phyloP scores from a whole-genome alignment of 35 echinoderm and acorn worm species.

The Apostichopus parvimensis region DNA sequence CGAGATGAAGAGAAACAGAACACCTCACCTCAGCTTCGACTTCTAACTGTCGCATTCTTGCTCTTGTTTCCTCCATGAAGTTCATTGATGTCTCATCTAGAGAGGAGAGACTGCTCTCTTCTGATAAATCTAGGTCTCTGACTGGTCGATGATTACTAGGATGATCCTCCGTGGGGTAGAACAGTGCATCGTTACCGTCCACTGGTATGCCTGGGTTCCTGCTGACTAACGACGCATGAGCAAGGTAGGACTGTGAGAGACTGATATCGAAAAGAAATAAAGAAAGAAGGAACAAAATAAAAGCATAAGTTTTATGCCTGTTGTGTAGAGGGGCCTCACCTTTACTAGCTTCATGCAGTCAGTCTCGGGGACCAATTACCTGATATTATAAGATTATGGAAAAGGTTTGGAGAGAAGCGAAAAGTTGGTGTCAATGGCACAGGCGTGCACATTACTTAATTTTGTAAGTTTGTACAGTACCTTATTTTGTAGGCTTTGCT shows the following conservation, averaged over 20 bases:
- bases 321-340: too few relatives aligned
- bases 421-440: too few relatives aligned
- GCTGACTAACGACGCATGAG: neutral
- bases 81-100: conserved; percentile 5
- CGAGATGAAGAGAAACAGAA: too few relatives aligned
- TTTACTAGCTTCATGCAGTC: too few relatives aligned
- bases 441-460: too few relatives aligned
- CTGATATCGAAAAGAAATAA: neutral
- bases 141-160: conserved; percentile 1
- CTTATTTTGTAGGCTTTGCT: too few relatives aligned
- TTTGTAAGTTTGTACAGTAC: too few relatives aligned
- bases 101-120: conserved; percentile 16
- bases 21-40: conserved; percentile 70
- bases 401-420: too few relatives aligned
- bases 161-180: neutral
- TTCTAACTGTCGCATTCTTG: conserved; percentile 74
- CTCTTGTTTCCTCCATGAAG: conserved; percentile 74
- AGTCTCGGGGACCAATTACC: too few relatives aligned
- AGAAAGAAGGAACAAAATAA: too few relatives aligned
- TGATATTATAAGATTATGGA: too few relatives aligned
- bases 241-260: neutral
- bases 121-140: conserved; percentile 25
- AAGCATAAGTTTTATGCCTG: too few relatives aligned
- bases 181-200: neutral
- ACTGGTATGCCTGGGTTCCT: neutral